Base-by-base conservation (phyloP, 92 coral and sea anemone genomes). In the Porites cylindrica region DNA sequence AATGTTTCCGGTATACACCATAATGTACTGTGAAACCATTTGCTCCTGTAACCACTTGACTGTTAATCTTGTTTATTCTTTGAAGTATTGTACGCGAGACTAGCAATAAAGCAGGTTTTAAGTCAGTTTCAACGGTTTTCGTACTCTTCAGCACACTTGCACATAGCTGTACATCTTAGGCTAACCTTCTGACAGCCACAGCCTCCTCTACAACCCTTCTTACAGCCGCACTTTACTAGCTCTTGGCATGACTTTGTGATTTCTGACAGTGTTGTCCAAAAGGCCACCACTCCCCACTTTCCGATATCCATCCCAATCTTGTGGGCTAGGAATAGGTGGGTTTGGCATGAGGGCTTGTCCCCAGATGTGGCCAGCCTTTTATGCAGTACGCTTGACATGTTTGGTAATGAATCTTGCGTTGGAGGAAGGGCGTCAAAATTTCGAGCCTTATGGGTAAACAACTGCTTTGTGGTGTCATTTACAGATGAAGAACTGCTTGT, bases 361-460 rank as follows among this genome's bases (percentile, higher is more conserved):
- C 90, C 85, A 88, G 66, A 81, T 83, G 21, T 90, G 86, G 19
- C 92, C 79, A n/a, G 88, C 88, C 85, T 84, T 77, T 72, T 84
- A 83, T 26, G 92, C 85, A 59, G 92, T 92, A 50, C 88, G 78
- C 8, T 71, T 69, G 52, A 77, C 32, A 60, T 91, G 94, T 74
- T 88, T 87, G 67, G 71, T 64, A 5, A 84, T 89, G 71, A 90
- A 90, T 32, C 91, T 83, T 89, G 73, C n/a, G 92, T 83, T 21
- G 90, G 87, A 66, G 92, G 91, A 47, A 88, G 79, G 26, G 84
- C 65, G 80, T 91, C 92, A 23, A 91, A 61, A 43, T 68, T 32
- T 20, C 88, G 88, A 32, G 90, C 67, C 18, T 72, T 75, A 81
- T 85, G 81, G 59, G 91, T 82, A 82, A 92, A 88, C 68, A 91